Evolutionary conservation across 2,113 vertebrate species (phyloP).

Genomic region (Riparia riparia): DNA sequence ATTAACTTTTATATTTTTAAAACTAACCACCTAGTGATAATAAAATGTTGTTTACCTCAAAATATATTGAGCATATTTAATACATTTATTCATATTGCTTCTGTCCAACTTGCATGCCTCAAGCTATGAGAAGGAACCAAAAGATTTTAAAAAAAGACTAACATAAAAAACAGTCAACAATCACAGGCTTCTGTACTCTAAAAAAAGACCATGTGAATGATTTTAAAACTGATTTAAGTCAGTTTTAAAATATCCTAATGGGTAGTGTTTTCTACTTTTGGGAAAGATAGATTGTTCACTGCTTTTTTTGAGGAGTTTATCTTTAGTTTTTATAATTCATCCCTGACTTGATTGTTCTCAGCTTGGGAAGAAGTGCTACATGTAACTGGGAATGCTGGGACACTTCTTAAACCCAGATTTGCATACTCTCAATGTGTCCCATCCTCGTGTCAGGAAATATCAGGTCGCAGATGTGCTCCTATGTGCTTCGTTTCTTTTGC

Average conservation of each 20-base stretch:
- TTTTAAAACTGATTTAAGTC: not conserved
- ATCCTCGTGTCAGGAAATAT: not conserved
- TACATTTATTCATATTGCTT: not conserved
- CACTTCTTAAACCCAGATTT: not conserved
- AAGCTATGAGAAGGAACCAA: not conserved
- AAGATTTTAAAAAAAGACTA: not conserved
- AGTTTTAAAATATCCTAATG: not conserved
- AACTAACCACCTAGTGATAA: not conserved
- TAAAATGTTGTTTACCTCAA: conserved; percentile 47
- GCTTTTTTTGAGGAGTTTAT: not conserved
- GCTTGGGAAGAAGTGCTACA: not conserved
- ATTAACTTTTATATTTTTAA: conserved; percentile 18
- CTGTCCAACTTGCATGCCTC: conserved; percentile 26
- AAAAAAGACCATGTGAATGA: not conserved
- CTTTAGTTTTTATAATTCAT: not conserved
- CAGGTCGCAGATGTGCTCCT: not conserved
- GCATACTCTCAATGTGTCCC: not conserved
- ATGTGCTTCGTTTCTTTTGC: not conserved
- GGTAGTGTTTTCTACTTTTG: not conserved
- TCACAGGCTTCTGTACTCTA: not conserved
- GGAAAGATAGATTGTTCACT: not conserved
- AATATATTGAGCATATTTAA: conserved; percentile 15
- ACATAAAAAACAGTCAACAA: not conserved
- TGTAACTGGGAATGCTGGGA: not conserved
- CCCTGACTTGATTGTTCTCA: not conserved